A percentile compares a stretch with the other conserved stretches of the same genome.
Conservation (phyloP, 2,888 invertebrate species). For the Lordiphosa fenestrarum region DNA sequence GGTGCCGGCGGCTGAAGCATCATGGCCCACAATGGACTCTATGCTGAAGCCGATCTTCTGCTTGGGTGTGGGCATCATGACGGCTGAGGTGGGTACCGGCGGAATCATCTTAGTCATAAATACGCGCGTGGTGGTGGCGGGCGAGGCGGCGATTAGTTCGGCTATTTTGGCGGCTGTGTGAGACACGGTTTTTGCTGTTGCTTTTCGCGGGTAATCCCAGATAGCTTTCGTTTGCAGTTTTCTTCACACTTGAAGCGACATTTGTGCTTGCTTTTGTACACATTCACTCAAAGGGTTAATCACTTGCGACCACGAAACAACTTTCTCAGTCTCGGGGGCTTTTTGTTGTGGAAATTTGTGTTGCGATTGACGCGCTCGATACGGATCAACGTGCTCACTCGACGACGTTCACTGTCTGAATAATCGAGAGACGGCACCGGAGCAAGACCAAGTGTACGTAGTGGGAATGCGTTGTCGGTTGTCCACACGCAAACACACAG, state of each 20-base stretch:
- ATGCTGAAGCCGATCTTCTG: conserved; percentile 97
- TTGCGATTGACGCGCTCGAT: conserved; percentile 66
- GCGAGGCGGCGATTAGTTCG: conserved; percentile 64
- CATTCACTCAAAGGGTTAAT: conserved; percentile 26
- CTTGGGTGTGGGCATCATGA: conserved; percentile 92
- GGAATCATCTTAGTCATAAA: conserved; percentile 90
- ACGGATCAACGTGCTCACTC: conserved; percentile 74
- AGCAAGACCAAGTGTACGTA: conserved; percentile 72
- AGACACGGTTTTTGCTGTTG: conserved; percentile 4
- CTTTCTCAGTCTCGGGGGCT: conserved; percentile 35
- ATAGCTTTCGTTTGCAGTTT: conserved; percentile 6
- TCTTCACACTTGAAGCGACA: conserved; percentile 47
- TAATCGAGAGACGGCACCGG: conserved; percentile 71
- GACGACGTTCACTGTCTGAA: conserved; percentile 80
- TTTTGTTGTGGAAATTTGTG: conserved; percentile 9
- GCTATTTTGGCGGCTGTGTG: conserved; percentile 65
- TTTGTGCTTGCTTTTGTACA: conserved; percentile 33
- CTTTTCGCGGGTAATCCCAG: conserved; percentile 33
- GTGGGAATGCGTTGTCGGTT: conserved; percentile 53
- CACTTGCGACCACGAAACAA: conserved; percentile 37
- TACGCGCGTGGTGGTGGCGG: conserved; percentile 66
- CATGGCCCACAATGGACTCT: conserved; percentile 94
- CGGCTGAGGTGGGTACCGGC: conserved; percentile 95
- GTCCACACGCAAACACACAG: conserved; percentile 12
- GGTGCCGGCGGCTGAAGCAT: conserved; percentile 51